phyloP scores from a whole-genome alignment of 2,797 vertebrate genomes.

The Xiphorhynchus erythropygius region DNA sequence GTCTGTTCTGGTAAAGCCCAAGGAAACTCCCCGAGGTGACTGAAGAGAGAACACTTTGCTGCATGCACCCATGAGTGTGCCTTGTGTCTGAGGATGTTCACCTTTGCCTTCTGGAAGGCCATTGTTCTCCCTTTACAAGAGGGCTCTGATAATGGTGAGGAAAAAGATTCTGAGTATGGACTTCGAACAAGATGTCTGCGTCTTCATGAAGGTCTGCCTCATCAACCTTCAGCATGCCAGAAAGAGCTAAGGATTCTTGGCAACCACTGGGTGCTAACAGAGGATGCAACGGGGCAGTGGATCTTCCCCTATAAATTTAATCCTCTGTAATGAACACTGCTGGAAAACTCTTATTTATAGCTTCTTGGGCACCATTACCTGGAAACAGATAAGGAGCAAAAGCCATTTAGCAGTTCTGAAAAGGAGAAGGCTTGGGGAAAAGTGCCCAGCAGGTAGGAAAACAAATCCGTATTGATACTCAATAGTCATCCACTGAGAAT shows the following conservation, averaged over 20 bases:
- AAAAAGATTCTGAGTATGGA: not conserved
- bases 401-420: not conserved
- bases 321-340: not conserved
- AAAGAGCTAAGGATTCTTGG: not conserved
- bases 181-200: not conserved
- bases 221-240: not conserved
- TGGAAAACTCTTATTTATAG: not conserved
- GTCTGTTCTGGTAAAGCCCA: not conserved
- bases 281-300: not conserved
- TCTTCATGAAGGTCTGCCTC: not conserved
- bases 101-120: fast-evolving
- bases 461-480: constrained; percentile 19
- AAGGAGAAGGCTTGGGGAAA: not conserved
- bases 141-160: not conserved
- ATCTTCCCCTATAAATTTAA: not conserved
- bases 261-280: not conserved
- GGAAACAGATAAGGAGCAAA: not conserved
- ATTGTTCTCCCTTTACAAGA: not conserved
- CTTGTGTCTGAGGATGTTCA: fast-evolving
- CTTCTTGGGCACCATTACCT: not conserved
- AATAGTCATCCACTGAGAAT: not conserved
- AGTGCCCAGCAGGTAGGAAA: constrained; percentile 26
- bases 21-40: not conserved
- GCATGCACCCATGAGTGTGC: too few species aligned
- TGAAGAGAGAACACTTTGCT: not conserved